These are phyloP conservation scores for Conus ventricosus DNA, from an alignment of 1,140 invertebrate genomes.

Conservation along the genomic window DNA sequence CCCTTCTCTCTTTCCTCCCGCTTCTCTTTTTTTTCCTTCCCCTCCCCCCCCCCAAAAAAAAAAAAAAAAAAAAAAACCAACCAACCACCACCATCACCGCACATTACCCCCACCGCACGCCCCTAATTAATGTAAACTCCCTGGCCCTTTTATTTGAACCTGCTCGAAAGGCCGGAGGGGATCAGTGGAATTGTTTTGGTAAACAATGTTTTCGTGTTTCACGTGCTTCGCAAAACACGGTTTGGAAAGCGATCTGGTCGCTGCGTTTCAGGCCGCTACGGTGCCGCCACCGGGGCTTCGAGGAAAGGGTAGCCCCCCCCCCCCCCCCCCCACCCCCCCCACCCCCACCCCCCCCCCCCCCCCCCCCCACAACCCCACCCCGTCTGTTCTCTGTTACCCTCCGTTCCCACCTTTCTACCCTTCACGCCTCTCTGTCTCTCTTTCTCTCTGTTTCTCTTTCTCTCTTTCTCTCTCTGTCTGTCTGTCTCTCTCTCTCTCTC, in stretches of 20 bases:
- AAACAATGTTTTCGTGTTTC: constrained; percentile 37
- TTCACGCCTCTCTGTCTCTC: not conserved
- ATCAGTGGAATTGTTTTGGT: constrained; percentile 33
- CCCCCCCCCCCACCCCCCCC: too few species aligned
- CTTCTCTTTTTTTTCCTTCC: too few species aligned
- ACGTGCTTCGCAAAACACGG: constrained; percentile 26
- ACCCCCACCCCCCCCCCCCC: too few species aligned
- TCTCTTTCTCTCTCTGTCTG: not conserved
- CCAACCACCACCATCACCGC: not conserved
- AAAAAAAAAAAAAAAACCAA: not conserved
- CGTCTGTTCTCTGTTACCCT: not conserved
- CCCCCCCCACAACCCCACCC: too few species aligned
- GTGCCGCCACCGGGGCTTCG: not conserved
- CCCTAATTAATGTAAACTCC: constrained; percentile 8
- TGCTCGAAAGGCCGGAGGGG: not conserved
- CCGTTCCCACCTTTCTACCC: not conserved
- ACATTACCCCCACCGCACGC: not conserved
- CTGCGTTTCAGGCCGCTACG: not conserved
- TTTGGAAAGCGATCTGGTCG: constrained; percentile 20
- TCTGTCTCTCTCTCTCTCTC: too few species aligned
- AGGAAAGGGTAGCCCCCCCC: too few species aligned
- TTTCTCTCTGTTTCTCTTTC: not conserved
- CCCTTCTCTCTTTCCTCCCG: too few species aligned
- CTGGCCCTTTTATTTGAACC: not conserved
- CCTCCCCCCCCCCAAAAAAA: too few species aligned